Base-by-base conservation (phyloP, 2,888 invertebrate species). In the Tineola bisselliella region DNA sequence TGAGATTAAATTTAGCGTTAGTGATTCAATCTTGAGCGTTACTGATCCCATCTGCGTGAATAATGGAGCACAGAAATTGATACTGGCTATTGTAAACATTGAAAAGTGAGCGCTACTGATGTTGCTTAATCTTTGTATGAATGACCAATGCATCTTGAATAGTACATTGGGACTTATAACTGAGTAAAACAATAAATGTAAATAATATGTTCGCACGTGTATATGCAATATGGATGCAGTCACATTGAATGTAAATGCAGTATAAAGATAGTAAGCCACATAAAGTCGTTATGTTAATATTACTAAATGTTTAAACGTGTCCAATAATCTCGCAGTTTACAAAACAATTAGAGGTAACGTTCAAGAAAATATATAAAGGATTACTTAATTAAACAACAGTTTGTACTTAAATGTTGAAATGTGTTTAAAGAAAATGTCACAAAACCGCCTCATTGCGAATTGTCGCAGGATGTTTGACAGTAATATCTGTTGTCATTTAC, bases 1-100 rank as follows among this genome's bases (percentile, higher is more conserved):
- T 68, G 68, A 67, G 66, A 83, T 84, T 84, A 82, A 84, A 86
- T 87, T 86, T 84, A 84, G 84, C 83, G 84, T 81, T 76, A 81
- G 77, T 81, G 76, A 58, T 54, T 25, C 25, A 54, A 54, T 54
- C 54, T 54, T 54, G 25, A 84, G 84, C 83, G 83, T 81, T 76
- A 81, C 77, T 81, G 76, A 86, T 86, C 78, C 72, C 74, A 81
- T 83, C 72, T 75, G 68, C 67, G 71, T 48, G 48, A 48, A 48
- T 48, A 48, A 48, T 48, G 73, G 69, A 67, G 68, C 52, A 44
- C 48, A 62, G 61, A 38, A 33, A 59, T 33, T 13, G 61, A 62
- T 60, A 62, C 31, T 54, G 33, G 11, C 65, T 67, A 66, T 68
- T 68, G 65, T 67, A 68, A 69, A 67, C 63, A 68, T 72, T 68